phyloP scores from a whole-genome alignment of 2,797 vertebrate genomes.

The Emys orbicularis region DNA sequence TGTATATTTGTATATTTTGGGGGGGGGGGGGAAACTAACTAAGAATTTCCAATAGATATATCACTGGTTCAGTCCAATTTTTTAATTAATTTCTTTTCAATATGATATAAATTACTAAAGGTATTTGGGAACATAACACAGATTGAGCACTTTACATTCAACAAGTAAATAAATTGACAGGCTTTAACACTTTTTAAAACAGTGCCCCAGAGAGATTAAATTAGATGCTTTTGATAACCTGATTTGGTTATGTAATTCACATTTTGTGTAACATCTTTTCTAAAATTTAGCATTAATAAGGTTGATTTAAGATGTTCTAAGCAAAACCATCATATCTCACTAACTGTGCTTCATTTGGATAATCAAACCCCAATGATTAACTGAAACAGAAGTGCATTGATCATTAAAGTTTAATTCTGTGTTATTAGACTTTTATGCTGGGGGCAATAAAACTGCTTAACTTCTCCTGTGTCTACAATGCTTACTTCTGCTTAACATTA shows the following conservation, averaged over 20 bases:
- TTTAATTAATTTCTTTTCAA: constrained; percentile 40
- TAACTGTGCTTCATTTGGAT: not conserved
- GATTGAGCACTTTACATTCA: not conserved
- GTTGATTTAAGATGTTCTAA: constrained; percentile 15
- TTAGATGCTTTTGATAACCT: not conserved
- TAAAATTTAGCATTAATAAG: constrained; percentile 27
- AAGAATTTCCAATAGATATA: constrained; percentile 15
- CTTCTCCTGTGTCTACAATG: not conserved
- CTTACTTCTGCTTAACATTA: not conserved
- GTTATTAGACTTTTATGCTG: not conserved
- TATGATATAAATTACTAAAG: constrained; percentile 48
- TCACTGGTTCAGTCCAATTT: constrained; percentile 13
- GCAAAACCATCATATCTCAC: not conserved
- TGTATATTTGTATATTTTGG: not conserved
- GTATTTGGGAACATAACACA: constrained; percentile 41
- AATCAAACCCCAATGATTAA: not conserved
- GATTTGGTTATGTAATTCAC: not conserved
- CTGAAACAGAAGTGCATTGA: not conserved
- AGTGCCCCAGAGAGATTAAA: constrained; percentile 17
- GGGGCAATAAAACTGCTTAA: not conserved
- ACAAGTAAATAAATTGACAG: constrained; percentile 23
- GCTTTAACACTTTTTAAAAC: constrained; percentile 6
- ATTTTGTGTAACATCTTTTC: not conserved
- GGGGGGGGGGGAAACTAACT: not conserved
- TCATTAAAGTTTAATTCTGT: constrained; percentile 19